These are phyloP conservation scores for Mactromeris polynyma DNA, from an alignment of 2,888 invertebrate genomes.

Conservation along the genomic window DNA sequence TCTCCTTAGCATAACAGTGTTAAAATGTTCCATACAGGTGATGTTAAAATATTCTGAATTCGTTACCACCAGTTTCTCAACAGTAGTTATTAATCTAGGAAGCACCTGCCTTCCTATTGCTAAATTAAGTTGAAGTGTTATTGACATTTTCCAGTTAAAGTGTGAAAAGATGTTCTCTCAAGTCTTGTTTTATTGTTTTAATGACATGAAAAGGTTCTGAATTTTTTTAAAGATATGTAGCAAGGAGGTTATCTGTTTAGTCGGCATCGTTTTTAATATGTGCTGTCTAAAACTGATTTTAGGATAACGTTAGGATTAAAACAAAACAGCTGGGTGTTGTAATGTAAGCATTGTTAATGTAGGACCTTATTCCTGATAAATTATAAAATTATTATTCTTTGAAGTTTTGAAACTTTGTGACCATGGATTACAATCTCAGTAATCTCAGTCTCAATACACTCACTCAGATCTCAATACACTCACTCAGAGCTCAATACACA, in stretches of 20 bases:
- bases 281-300: background rate
- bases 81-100: background rate
- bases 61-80: background rate
- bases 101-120: constrained; percentile 15
- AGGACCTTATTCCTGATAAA: no score
- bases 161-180: constrained; percentile 11
- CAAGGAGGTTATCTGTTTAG: background rate
- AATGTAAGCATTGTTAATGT: no score
- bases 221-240: background rate
- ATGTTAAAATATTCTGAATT: background rate
- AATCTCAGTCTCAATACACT: no score
- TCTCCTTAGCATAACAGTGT: background rate
- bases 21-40: background rate
- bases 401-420: no score
- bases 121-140: constrained; percentile 29
- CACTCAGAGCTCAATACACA: no score
- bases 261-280: background rate
- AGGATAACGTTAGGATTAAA: background rate
- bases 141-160: background rate
- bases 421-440: no score
- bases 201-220: background rate
- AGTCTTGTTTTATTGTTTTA: constrained; percentile 12
- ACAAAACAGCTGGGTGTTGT: background rate
- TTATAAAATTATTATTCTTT: no score
- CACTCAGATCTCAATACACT: no score